Evolutionary conservation across 2,888 invertebrate genomes (phyloP), one percentile per base, ranked within the genome.

Genomic region (Atrina japonica): DNA sequence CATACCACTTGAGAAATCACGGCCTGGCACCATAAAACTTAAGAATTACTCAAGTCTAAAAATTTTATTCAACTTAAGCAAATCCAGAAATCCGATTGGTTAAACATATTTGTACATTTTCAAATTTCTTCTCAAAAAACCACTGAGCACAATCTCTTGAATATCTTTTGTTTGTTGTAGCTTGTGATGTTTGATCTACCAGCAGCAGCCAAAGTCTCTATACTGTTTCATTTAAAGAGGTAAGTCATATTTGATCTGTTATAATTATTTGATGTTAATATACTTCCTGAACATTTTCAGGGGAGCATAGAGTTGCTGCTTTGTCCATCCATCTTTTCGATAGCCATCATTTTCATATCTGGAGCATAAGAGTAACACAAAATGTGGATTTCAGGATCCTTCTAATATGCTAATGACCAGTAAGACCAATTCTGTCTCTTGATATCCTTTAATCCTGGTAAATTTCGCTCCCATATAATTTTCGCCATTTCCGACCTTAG

Each of bases 191-290:
- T 65, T 52, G 81, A 85, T 61, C 65, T 86, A 30, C 82, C 82
- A 49, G 75, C 78, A 59, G 83, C 79, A 43, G 71, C 82, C 25
- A 76, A 74, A 41, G 69, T 86, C 16, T 73, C 77, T 30, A 61
- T 82, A 2, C 82, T 73, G n/a, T 86, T 86, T 71, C 84, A 85
- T 73, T 69, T 86, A 50, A 81, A 82, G 74, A 84, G 83, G 86
- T 85, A 77, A 55, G 49, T 59, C 16, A 41, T 16, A 11, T 27
- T 27, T 16, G 9, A 11, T 53, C 3, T 27, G 2, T 25, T 29
- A 14, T n/a, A 21, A 49, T n/a, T 49, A 9, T 16, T 49, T 9
- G 25, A n/a, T 11, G 25, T n/a, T 16, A 3, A 23, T 49, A 9
- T 47, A 47, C 18, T n/a, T 5, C 25, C 11, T 7, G 16, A 47